Percentiles rank a stretch among this genome's conserved stretches.
Evolutionary conservation across 2,888 invertebrate species (phyloP).

Genomic region (Petrolisthes manimaculis): DNA sequence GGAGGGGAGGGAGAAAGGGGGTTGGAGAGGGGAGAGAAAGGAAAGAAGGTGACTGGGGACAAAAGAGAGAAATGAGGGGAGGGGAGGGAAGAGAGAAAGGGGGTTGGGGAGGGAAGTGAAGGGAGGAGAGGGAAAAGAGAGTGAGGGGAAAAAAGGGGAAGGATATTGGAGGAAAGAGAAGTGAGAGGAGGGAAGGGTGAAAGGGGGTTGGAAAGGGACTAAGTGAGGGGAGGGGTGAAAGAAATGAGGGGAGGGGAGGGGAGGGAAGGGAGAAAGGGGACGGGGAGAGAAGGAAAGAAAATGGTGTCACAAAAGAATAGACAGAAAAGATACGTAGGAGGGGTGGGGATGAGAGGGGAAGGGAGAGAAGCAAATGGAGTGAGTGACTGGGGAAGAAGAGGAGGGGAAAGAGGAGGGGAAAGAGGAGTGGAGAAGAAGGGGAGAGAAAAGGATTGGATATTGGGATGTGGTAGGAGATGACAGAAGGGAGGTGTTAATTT

Average conservation of each 20-base stretch:
- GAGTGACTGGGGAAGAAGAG: background rate
- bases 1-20: background rate
- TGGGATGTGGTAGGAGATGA: background rate
- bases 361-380: conserved; percentile 1
- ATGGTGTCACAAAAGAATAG: no score
- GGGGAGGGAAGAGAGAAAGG: background rate
- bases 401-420: background rate
- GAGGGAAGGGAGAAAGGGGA: no score
- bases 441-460: background rate
- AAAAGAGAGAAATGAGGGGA: background rate
- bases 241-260: no score
- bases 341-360: background rate
- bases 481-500: background rate
- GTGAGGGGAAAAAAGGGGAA: background rate
- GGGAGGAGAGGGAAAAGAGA: background rate
- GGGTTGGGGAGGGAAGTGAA: background rate
- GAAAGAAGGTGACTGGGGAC: background rate
- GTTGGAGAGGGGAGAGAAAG: background rate
- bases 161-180: no score
- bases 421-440: background rate
- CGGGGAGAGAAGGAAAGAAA: background rate
- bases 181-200: no score
- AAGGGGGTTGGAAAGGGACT: no score
- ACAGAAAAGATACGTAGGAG: background rate
- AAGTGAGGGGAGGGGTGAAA: no score